These are phyloP conservation scores for Pangasius macronema DNA, from an alignment of 2,797 vertebrate genomes.

Conservation along the genomic window DNA sequence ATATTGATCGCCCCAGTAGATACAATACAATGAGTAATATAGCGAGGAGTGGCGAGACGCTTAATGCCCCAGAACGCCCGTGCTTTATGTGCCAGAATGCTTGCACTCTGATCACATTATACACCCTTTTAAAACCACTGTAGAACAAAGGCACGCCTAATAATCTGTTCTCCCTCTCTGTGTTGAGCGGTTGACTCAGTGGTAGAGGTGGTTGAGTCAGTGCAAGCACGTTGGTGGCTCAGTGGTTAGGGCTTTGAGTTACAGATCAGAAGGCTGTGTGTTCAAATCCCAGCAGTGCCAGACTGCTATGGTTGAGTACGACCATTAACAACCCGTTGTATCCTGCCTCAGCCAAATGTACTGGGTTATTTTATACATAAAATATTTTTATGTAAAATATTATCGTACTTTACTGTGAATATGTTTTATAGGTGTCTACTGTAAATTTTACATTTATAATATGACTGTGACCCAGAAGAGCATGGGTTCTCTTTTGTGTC, in stretches of 20 bases:
- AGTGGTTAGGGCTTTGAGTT: background rate
- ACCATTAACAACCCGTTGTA: background rate
- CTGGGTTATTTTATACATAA: background rate
- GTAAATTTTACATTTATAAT: background rate
- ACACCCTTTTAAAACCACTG: too few species aligned
- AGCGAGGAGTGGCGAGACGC: background rate
- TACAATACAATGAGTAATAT: background rate
- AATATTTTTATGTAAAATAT: background rate
- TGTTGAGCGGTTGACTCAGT: background rate
- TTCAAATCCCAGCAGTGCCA: background rate
- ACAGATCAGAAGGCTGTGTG: background rate
- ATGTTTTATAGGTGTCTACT: background rate
- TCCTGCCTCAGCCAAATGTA: background rate
- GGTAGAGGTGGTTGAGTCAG: background rate
- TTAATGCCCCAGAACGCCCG: background rate
- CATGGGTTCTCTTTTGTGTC: background rate
- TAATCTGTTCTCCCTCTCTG: background rate
- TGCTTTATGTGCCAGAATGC: too few species aligned
- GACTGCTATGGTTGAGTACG: background rate
- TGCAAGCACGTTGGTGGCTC: background rate
- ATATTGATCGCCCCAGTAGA: background rate
- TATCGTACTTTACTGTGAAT: too few species aligned
- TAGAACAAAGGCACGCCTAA: background rate
- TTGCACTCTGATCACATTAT: background rate
- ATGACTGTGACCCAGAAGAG: background rate